phyloP scores from a whole-genome alignment of 1,140 invertebrate genomes.

The Apis florea region DNA sequence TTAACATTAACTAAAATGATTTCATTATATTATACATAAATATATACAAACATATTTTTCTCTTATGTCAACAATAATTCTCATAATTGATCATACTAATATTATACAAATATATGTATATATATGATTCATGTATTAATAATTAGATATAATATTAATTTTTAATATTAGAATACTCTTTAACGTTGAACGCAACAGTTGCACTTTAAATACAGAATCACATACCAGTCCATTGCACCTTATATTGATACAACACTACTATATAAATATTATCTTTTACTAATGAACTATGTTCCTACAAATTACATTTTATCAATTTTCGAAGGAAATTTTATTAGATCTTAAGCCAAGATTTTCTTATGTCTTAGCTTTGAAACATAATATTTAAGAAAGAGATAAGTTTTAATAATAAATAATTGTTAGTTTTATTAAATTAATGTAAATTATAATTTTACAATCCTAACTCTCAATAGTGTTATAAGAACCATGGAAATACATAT shows the following conservation, averaged over 20 bases:
- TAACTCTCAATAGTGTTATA: neutral
- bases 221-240: constrained; percentile 75
- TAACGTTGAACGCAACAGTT: constrained; percentile 74
- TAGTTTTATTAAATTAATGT: constrained; percentile 1
- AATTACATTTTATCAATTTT: constrained; percentile 27
- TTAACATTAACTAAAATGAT: constrained; percentile 62
- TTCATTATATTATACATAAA: constrained; percentile 68
- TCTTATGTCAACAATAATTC: constrained; percentile 69
- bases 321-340: constrained; percentile 26
- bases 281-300: constrained; percentile 46
- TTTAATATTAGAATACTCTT: constrained; percentile 77
- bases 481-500: neutral
- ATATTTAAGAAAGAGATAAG: neutral
- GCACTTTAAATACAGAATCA: constrained; percentile 79
- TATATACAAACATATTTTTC: constrained; percentile 74
- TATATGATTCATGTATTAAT: constrained; percentile 59
- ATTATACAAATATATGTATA: constrained; percentile 63
- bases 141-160: constrained; percentile 73
- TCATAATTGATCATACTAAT: constrained; percentile 60
- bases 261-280: constrained; percentile 66
- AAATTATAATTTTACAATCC: constrained; percentile 21
- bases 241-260: constrained; percentile 56
- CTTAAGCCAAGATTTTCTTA: constrained; percentile 26
- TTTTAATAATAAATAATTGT: constrained; percentile 3
- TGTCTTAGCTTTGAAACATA: neutral